These are phyloP conservation scores for Hipposideros larvatus DNA, from an alignment of 2,797 vertebrate species.

Conservation along the genomic window DNA sequence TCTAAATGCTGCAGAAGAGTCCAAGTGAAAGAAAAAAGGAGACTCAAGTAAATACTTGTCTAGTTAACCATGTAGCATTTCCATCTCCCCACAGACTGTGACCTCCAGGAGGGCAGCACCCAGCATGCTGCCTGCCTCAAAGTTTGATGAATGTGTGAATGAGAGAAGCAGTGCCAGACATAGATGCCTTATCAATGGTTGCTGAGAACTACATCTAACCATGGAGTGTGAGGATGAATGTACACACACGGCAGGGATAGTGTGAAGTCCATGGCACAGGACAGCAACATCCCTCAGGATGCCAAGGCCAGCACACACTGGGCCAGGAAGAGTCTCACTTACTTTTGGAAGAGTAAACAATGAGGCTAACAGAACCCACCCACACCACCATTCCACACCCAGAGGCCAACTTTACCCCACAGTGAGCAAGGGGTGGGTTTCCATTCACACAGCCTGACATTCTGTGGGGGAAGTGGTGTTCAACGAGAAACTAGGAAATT, in stretches of 20 bases:
- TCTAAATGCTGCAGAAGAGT: neutral
- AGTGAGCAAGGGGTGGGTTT: neutral
- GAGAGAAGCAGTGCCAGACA: accelerated
- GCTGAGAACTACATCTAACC: no score
- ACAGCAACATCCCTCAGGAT: accelerated
- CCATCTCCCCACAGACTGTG: neutral
- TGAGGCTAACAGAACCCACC: no score
- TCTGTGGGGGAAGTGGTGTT: neutral
- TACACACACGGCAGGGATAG: accelerated
- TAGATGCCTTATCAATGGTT: no score
- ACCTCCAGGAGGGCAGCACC: neutral
- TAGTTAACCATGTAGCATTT: no score
- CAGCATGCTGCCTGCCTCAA: no score
- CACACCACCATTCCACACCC: neutral
- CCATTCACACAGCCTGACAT: neutral
- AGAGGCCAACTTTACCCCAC: neutral
- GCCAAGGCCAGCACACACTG: neutral
- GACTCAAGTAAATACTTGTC: neutral
- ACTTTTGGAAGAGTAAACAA: neutral
- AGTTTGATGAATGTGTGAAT: neutral
- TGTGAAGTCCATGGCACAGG: neutral
- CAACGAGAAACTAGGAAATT: neutral
- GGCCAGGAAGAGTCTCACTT: neutral
- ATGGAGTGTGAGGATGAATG: neutral
- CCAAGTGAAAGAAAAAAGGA: neutral